Evolutionary conservation across 2,797 vertebrate species (phyloP), one percentile per base, ranked within the genome.

Genomic region (Ptychadena robeensis): DNA sequence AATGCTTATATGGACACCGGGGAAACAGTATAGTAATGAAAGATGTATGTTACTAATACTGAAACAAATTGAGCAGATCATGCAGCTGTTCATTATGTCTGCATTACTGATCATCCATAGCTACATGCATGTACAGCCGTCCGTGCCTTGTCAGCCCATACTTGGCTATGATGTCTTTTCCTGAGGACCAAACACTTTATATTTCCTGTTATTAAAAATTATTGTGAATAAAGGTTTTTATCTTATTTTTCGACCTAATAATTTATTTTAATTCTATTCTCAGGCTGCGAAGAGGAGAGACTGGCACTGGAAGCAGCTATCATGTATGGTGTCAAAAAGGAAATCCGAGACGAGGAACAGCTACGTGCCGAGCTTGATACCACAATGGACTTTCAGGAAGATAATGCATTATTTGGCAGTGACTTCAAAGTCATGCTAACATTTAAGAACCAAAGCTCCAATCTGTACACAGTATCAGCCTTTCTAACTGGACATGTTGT

Each of bases 241-340:
- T 40, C 5, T 31, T 64, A 30, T 22, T 18, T 31, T 1, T 31
- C 14, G 7, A 5, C 5, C 28, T 32, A 9, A 32, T 65, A 65
- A 65, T 31, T 31, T 32, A 32, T 65, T 31, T 66, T 31, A 22
- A 14, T 7, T 22, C 4, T 53, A 7, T 63, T 88, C 72, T 18
- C 88, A 99, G 97, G 95, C 64, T 96, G 89, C 61, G 86, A 87
- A 0, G 96, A 98, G 88, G 98, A 99, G 89, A 94, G 97, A 2
- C 86, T 95, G 27, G 94, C 96, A 79, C 90, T 97, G 18, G 95
- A 97, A 83, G 96, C 96, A 8, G 97, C 97, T 0, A 92, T 97
- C 83, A 94, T 94, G 92, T 97, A 93, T 0, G 97, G 97, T 0
- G 91, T 96, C 53, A 92, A 94, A 85, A 94, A 93, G 73, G 63